A percentile compares a stretch with the other conserved stretches of the same genome.
These are phyloP conservation scores for Chlorodrepanis virens DNA, from an alignment of 2,113 vertebrate species.

Conservation along the genomic window DNA sequence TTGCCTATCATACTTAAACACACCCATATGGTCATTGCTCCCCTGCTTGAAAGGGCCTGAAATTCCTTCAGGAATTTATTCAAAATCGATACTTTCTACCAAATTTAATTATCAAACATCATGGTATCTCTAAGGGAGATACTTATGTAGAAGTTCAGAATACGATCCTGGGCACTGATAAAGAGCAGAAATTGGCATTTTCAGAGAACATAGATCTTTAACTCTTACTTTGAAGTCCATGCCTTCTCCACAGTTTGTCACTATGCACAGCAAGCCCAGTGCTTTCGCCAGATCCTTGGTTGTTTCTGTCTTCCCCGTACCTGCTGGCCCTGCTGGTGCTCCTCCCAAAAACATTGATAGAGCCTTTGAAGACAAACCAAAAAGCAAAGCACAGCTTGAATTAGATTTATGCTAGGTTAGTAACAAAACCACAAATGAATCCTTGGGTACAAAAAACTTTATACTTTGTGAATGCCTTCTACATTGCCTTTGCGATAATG, in stretches of 20 bases:
- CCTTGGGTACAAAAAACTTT: not conserved
- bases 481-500: not conserved
- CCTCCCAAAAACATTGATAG: constrained; percentile 96
- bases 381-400: not conserved
- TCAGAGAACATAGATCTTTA: not conserved
- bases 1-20: not conserved
- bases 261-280: constrained; percentile 91
- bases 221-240: constrained; percentile 93
- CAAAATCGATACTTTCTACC: not conserved
- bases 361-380: constrained; percentile 74
- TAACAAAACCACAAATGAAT: not conserved
- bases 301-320: constrained; percentile 96
- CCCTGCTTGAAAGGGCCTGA: not conserved
- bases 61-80: not conserved
- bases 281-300: constrained; percentile 98
- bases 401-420: not conserved
- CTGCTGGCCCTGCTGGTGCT: constrained; percentile 93
- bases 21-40: not conserved
- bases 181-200: not conserved
- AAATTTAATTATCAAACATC: not conserved
- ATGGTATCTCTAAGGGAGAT: not conserved
- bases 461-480: not conserved
- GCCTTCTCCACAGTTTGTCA: constrained; percentile 97
- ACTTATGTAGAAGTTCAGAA: not conserved
- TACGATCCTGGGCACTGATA: not conserved